Percentiles rank a stretch among this genome's conserved stretches.
Conservation (phyloP, 2,888 invertebrate genomes). For the Nomada hirtipes region DNA sequence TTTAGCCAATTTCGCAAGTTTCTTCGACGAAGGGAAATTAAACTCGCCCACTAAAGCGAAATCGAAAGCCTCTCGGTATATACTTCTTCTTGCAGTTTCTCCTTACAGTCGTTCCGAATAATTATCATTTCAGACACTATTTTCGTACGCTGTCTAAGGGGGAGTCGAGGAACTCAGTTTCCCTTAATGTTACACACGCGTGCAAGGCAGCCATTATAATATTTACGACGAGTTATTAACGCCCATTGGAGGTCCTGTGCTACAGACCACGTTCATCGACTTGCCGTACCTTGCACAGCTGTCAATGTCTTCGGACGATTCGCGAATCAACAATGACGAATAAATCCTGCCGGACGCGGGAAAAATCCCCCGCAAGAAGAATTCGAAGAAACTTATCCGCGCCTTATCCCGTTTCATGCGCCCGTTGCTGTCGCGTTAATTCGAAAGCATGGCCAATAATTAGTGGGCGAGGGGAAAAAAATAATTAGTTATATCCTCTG, state of each 20-base stretch:
- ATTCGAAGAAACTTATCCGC: too few relatives aligned
- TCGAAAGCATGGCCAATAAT: not conserved
- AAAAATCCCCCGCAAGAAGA: not conserved
- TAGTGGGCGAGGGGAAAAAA: not conserved
- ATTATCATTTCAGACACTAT: constrained; percentile 18
- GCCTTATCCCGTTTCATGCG: not conserved
- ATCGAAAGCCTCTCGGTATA: not conserved
- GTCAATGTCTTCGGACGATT: not conserved
- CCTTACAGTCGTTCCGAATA: not conserved
- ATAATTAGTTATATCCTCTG: constrained; percentile 16
- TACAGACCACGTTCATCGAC: too few relatives aligned
- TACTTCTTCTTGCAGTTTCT: not conserved
- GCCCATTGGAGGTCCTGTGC: not conserved
- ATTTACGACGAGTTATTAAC: constrained; percentile 24
- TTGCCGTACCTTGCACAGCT: not conserved
- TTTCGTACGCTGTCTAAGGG: not conserved
- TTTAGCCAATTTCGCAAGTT: too few relatives aligned
- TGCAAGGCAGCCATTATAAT: constrained; percentile 16
- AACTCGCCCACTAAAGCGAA: not conserved
- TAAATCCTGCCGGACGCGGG: not conserved
- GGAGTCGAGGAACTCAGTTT: not conserved
- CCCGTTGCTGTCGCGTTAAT: not conserved
- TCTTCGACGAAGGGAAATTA: not conserved
- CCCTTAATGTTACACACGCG: not conserved
- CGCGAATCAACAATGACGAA: not conserved